phyloP scores from a whole-genome alignment of 2,888 invertebrate genomes.

The Andrena camellia region DNA sequence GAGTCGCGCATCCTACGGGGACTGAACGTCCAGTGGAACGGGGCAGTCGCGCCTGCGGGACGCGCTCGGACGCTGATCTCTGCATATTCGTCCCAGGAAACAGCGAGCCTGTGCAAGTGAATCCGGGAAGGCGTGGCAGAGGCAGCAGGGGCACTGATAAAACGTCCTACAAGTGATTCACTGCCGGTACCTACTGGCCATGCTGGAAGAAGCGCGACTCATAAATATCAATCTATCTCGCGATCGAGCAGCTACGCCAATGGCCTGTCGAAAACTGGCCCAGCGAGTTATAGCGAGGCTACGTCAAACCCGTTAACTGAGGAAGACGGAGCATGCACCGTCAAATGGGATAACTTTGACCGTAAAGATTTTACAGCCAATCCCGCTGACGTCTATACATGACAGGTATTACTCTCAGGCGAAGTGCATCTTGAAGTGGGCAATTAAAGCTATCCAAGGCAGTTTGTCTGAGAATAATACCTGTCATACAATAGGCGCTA shows the following conservation, averaged over 20 bases:
- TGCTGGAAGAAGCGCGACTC: background rate
- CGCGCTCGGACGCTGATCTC: background rate
- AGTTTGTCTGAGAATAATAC: no score
- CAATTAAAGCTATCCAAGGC: no score
- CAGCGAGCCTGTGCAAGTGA: conserved; percentile 1
- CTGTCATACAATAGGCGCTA: no score
- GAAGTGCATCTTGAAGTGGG: no score
- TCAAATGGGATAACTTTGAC: background rate
- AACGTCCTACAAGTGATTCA: conserved; percentile 25
- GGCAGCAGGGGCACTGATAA: background rate
- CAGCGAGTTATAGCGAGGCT: background rate
- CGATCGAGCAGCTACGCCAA: conserved; percentile 21
- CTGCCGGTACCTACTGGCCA: background rate
- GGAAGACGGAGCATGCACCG: background rate
- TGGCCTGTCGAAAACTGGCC: conserved; percentile 8
- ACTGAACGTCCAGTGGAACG: conserved; percentile 8
- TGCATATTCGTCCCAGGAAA: background rate
- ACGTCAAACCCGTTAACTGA: background rate
- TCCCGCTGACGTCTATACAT: no score
- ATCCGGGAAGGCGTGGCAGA: conserved; percentile 31
- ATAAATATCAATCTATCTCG: conserved; percentile 24
- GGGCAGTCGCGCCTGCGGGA: conserved; percentile 12
- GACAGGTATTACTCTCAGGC: no score
- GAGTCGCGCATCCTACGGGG: background rate
- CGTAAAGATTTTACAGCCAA: no score